Base-by-base conservation (phyloP, 2,888 invertebrate species). In the Himalopsyche japonica region DNA sequence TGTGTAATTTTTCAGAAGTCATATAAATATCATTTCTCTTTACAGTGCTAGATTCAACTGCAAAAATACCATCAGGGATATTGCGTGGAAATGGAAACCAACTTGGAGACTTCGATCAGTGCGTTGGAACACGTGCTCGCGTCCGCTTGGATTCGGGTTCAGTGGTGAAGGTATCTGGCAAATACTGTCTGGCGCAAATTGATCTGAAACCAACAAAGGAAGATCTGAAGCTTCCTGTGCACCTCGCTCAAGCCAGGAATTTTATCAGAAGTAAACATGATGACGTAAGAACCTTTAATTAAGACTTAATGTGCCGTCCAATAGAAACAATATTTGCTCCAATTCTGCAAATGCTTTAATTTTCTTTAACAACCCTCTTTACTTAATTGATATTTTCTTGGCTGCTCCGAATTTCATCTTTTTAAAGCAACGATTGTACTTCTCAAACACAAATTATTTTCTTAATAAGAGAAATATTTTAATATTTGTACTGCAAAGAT, bases 21-120 rank as follows among this genome's bases (percentile, higher is more conserved):
- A 30, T 12, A 70, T 70, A 15, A 70, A 0, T 12, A 70, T 70
- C 20, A 70, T 70, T 70, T 57, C 6, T 57, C 10, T 90, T 91
- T 93, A 89, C 91, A 95, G 95, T 95, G 95, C 91, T 95, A 88
- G 95, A 95, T 89, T 93, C 95, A 43, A 94, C 94, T 47, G 95
- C 94, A n/a, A 95, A 95, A 89, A 92, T 95, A 81, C 94, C 95
- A 88, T 93, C 95, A 88, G 94, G 95, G 78, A 89, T 95, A 82
- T 91, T 95, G 76, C 94, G 94, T 88, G 95, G 95, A 87, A 95
- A 95, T 89, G 93, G 94, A 79, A 95, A 95, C 89, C 95, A 95
- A 89, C 90, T 95, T 24, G 95, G 95, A 18, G 95, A 95, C 90
- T 95, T 94, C 88, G 95, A 95, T 90, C 93, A 95, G 90, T 95